A percentile compares a stretch with the other conserved stretches of the same genome.
phyloP scores from a whole-genome alignment of 2,888 invertebrate species.

The Cataglyphis rosenhaueri region DNA sequence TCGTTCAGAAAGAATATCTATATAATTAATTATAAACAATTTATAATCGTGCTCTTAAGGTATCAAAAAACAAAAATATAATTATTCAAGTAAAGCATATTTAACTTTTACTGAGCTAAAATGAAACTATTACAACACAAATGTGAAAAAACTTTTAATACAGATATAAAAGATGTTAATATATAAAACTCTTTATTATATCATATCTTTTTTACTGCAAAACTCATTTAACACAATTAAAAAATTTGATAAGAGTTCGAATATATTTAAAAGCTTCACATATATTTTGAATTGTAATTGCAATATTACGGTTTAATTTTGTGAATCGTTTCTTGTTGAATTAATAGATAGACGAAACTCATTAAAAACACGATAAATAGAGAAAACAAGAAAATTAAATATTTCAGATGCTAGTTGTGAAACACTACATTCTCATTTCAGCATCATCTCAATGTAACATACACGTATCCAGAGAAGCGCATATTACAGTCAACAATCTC shows the following conservation, averaged over 20 bases:
- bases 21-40: conserved; percentile 10
- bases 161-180: neutral
- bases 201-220: neutral
- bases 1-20: neutral
- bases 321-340: neutral
- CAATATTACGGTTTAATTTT: neutral
- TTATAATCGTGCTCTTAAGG: neutral
- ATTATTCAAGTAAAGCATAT: neutral
- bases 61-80: conserved; percentile 1
- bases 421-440: neutral
- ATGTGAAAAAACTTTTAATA: neutral
- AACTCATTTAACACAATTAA: neutral
- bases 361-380: neutral
- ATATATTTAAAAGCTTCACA: neutral
- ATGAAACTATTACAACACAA: neutral
- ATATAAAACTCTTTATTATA: neutral
- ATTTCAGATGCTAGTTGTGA: conserved; percentile 2
- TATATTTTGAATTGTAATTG: neutral
- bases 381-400: neutral
- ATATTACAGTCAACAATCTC: conserved; percentile 23
- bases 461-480: neutral
- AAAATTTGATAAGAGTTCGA: neutral
- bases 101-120: neutral
- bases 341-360: neutral
- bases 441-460: conserved; percentile 9